Conservation (phyloP, 2,888 invertebrate genomes). For the Euplexia lucipara region DNA sequence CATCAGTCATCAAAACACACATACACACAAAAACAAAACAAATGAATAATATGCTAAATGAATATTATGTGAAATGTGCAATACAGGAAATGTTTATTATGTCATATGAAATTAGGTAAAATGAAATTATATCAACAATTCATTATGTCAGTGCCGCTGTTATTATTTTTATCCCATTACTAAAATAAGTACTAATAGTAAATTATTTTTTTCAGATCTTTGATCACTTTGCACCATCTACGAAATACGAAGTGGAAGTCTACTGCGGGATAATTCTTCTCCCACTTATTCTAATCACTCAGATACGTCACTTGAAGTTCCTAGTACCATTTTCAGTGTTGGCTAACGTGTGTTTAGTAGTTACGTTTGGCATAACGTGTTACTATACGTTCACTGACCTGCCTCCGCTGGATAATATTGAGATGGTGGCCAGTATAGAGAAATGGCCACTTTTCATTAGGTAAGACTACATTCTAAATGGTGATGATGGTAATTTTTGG, state of each 20-base stretch:
- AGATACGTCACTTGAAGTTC: conserved; percentile 93
- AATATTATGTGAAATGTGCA: no score
- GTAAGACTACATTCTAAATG: conserved; percentile 64
- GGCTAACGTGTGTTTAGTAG: conserved; percentile 95
- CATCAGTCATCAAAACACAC: no score
- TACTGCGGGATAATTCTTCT: conserved; percentile 93
- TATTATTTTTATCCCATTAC: no score
- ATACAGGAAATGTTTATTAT: no score
- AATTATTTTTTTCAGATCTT: conserved; percentile 87
- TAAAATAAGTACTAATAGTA: not conserved
- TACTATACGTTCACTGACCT: conserved; percentile 94
- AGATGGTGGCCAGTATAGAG: conserved; percentile 82
- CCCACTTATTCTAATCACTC: conserved; percentile 93
- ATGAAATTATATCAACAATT: no score
- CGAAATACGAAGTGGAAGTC: conserved; percentile 89
- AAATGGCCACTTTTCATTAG: conserved; percentile 96
- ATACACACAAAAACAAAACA: no score
- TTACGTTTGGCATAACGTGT: conserved; percentile 95
- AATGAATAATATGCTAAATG: no score
- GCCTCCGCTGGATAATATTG: conserved; percentile 74
- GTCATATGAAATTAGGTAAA: no score
- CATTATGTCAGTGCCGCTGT: no score
- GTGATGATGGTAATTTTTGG: no score
- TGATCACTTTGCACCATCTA: conserved; percentile 77
- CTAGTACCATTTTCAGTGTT: conserved; percentile 97